A percentile compares a stretch with the other conserved stretches of the same genome.
Evolutionary conservation across 1,140 invertebrate species (phyloP).

Genomic region (Zaprionus capensis): DNA sequence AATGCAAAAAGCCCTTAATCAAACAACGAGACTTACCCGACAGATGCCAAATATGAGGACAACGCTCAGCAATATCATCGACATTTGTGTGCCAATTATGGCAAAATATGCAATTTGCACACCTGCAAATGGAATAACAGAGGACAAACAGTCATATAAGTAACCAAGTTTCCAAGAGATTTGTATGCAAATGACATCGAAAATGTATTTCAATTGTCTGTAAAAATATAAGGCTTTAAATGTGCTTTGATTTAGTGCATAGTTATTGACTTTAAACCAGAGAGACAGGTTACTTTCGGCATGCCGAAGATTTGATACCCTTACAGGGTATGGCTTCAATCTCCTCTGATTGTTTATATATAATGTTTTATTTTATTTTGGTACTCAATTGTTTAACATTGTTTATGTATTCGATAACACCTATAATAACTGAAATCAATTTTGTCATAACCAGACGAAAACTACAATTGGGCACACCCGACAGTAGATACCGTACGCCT

Average conservation of each 20-base stretch:
- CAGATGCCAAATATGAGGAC: conserved; percentile 89
- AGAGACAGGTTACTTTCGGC: no score
- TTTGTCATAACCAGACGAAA: no score
- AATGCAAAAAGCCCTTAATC: conserved; percentile 49
- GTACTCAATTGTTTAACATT: no score
- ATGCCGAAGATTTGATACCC: no score
- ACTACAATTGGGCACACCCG: no score
- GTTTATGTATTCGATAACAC: no score
- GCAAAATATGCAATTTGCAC: conserved; percentile 91
- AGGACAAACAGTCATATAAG: conserved; percentile 16
- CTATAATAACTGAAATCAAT: no score
- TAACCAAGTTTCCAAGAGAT: background rate
- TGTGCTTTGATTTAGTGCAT: background rate
- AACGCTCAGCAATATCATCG: conserved; percentile 89
- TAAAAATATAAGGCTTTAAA: background rate
- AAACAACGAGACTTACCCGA: conserved; percentile 86
- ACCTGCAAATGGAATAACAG: conserved; percentile 85
- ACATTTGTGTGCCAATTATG: conserved; percentile 90
- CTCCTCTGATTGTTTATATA: no score
- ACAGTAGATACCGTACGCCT: no score
- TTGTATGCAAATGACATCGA: background rate
- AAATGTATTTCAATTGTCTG: background rate
- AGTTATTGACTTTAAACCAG: no score
- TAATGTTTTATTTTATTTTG: no score
- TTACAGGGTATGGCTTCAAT: no score